A percentile compares a stretch with the other conserved stretches of the same genome.
phyloP scores from a whole-genome alignment of 2,888 invertebrate genomes.

The Prosopocoilus inquinatus region DNA sequence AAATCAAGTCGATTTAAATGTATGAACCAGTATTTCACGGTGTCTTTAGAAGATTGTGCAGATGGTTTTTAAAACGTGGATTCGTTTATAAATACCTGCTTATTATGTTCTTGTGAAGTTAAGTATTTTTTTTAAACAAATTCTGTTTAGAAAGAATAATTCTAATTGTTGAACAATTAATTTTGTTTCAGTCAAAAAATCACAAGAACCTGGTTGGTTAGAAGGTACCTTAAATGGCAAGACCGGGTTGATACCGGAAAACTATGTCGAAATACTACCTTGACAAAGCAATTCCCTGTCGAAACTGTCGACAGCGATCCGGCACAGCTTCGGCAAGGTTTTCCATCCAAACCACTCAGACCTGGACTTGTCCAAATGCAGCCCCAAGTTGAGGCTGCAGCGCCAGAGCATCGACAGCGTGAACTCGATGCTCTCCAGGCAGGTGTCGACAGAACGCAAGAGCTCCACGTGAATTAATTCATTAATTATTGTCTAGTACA shows the following conservation, averaged over 20 bases:
- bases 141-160: too few species aligned
- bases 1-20: neutral
- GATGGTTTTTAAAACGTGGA: too few species aligned
- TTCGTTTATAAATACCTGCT: too few species aligned
- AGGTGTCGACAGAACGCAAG: slow-evolving; percentile 38
- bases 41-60: too few species aligned
- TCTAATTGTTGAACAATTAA: too few species aligned
- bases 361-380: slow-evolving; percentile 23
- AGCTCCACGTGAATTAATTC: slow-evolving; percentile 44
- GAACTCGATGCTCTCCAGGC: slow-evolving; percentile 32
- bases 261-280: slow-evolving; percentile 89
- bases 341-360: slow-evolving; percentile 41
- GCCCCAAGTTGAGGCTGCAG: slow-evolving; percentile 35
- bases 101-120: neutral
- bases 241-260: slow-evolving; percentile 91
- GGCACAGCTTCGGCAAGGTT: slow-evolving; percentile 44
- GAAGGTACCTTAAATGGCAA: slow-evolving; percentile 92
- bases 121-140: too few species aligned
- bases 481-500: neutral
- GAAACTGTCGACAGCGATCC: slow-evolving; percentile 43
- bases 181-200: slow-evolving; percentile 70
- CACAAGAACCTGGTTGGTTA: slow-evolving; percentile 96
- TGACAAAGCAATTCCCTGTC: slow-evolving; percentile 51
- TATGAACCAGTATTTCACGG: too few species aligned
- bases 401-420: slow-evolving; percentile 44